Evolutionary conservation across 2,797 vertebrate species (phyloP).

Genomic region (Sebastes itinus): DNA sequence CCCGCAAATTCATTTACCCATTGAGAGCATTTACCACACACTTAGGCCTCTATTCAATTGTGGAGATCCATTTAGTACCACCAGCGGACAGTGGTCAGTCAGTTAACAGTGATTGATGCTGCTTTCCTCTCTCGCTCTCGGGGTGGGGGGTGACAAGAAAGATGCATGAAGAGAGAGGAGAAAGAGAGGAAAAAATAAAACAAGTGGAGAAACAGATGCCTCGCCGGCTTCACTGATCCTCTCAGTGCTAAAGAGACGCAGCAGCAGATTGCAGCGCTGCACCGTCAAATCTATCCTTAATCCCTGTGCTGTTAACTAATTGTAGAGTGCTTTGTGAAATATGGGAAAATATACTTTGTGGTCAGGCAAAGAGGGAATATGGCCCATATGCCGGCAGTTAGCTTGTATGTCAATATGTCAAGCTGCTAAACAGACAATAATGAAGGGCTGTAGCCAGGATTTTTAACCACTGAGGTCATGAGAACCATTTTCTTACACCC

Average conservation of each 20-base stretch:
- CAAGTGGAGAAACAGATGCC: slow-evolving; percentile 71
- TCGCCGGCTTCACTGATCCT: slow-evolving; percentile 70
- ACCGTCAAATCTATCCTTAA: slow-evolving; percentile 79
- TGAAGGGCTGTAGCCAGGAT: background rate
- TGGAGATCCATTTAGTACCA: slow-evolving; percentile 81
- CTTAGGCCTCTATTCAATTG: slow-evolving; percentile 83
- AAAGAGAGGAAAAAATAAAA: slow-evolving; percentile 50
- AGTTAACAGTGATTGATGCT: slow-evolving; percentile 82
- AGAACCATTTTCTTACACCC: background rate
- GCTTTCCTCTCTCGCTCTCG: slow-evolving; percentile 67
- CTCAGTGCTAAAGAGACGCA: slow-evolving; percentile 69
- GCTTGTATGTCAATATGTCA: slow-evolving; percentile 32
- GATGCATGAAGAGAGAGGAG: slow-evolving; percentile 69
- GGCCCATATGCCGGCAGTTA: slow-evolving; percentile 43
- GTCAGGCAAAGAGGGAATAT: slow-evolving; percentile 47
- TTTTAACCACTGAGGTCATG: background rate
- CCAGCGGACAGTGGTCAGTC: slow-evolving; percentile 80
- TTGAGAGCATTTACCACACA: slow-evolving; percentile 83
- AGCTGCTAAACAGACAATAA: slow-evolving; percentile 2
- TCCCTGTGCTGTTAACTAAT: slow-evolving; percentile 80
- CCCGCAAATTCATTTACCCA: slow-evolving; percentile 82
- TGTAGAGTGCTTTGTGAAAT: slow-evolving; percentile 75
- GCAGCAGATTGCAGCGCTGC: slow-evolving; percentile 76
- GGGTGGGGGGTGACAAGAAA: slow-evolving; percentile 71
- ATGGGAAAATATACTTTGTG: slow-evolving; percentile 68